A percentile compares a stretch with the other conserved stretches of the same genome.
These are phyloP conservation scores for Phyllotis vaccarum DNA, from an alignment of 2,797 vertebrate genomes.

Conservation along the genomic window DNA sequence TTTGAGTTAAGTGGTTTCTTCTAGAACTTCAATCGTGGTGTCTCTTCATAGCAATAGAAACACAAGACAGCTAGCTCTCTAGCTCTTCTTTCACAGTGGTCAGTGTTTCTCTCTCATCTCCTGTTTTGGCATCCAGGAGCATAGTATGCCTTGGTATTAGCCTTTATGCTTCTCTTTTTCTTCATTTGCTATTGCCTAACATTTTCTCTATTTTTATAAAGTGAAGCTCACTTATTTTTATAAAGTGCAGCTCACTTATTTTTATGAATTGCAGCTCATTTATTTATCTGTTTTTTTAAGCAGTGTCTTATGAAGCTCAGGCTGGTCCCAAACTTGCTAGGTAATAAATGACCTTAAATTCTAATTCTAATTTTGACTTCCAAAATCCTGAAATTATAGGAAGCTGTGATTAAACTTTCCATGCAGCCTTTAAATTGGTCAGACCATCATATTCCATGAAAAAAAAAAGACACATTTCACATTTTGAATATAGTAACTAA, in stretches of 20 bases:
- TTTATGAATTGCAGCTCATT: conserved; percentile 20
- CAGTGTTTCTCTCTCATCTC: background rate
- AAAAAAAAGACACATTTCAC: background rate
- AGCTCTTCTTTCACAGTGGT: background rate
- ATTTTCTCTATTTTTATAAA: background rate
- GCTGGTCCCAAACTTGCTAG: background rate
- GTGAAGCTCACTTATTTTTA: background rate
- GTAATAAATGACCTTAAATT: background rate
- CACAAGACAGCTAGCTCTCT: background rate
- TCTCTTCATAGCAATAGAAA: background rate
- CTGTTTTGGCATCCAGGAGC: background rate
- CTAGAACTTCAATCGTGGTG: background rate
- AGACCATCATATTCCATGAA: background rate
- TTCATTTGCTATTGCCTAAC: background rate
- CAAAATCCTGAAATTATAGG: background rate
- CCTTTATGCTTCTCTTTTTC: background rate
- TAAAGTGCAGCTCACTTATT: background rate
- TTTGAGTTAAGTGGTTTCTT: background rate
- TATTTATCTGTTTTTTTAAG: background rate
- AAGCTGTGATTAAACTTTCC: background rate
- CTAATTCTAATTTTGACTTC: background rate
- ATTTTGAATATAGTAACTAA: conserved; percentile 13
- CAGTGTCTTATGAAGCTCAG: background rate
- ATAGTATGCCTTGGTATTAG: conserved; percentile 8
- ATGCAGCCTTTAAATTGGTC: background rate